Evolutionary conservation across 2,113 vertebrate species (phyloP), one percentile per base, ranked within the genome.

Genomic region (Amblyornis subalaris): DNA sequence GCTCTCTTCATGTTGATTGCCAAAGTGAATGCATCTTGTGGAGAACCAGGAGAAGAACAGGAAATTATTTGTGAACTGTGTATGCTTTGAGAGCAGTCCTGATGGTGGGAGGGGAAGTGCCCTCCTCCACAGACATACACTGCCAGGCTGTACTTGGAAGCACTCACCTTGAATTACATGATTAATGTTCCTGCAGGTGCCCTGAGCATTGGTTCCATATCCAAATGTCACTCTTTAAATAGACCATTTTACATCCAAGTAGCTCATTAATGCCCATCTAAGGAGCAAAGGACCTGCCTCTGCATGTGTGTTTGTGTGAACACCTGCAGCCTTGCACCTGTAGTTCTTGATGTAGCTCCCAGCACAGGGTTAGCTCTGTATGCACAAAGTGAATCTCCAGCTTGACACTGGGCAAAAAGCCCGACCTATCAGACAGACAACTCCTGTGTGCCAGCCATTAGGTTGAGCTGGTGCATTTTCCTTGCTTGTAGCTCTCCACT

Each of bases 161-260:
- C 22, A 11, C 82, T 71, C 80, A 53, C 55, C 20, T 93, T 91
- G 92, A 90, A 70, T 62, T 74, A 57, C n/a, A 72, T 73, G 51
- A 91, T 86, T 89, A 51, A 94, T 90, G 55, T 77, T 77, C 55
- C 93, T 80, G 55, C 85, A 80, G 81, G 78, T 95, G 91, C n/a
- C 65, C 64, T 23, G 38, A 62, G 89, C 75, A n/a, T 33, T 85
- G 78, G 24, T 91, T 76, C 55, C 72, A 24, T 71, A 75, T 91
- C 82, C 70, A 92, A 96, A 94, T 89, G 89, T 95, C 89, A 67
- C 35, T 83, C 82, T 75, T 77, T 96, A 94, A 96, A 93, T 92
- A 95, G 78, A 44, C 19, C 40, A 6, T 77, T 58, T 84, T 53
- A 22, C 33, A 6, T 73, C 66, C 35, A 35, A 64, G 60, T 11